phyloP scores from a whole-genome alignment of 1,140 invertebrate species.

The Pseudomyrmex pallidus region DNA sequence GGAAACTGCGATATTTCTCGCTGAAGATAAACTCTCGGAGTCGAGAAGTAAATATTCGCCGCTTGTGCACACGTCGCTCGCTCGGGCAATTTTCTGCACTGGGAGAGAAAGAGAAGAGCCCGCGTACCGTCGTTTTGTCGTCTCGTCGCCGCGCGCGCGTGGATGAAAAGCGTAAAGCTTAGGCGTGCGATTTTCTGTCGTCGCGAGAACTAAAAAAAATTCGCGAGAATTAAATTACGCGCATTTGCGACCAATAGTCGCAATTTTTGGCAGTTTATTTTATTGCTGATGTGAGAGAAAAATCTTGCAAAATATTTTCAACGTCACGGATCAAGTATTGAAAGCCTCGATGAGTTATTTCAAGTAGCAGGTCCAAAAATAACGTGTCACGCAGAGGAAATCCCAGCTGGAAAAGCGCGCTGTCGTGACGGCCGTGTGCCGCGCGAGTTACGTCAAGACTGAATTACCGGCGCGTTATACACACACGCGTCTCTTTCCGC shows the following conservation, averaged over 20 bases:
- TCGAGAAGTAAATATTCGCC: neutral
- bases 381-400: no score
- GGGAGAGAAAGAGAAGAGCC: neutral
- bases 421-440: neutral
- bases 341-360: no score
- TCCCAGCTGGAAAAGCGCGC: conserved; percentile 6
- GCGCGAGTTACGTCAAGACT: conserved; percentile 42
- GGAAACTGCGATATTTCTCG: neutral
- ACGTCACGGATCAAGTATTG: no score
- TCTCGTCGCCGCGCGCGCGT: conserved; percentile 35
- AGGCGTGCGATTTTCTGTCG: no score
- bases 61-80: neutral
- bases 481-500: conserved; percentile 51
- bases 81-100: conserved; percentile 23
- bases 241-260: no score
- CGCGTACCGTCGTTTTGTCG: conserved; percentile 43
- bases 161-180: conserved; percentile 5
- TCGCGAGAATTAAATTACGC: no score
- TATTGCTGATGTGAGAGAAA: no score
- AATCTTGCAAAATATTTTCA: no score
- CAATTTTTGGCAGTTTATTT: no score
- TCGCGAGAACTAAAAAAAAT: no score
- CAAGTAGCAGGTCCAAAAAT: no score
- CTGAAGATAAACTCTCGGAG: neutral
- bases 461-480: conserved; percentile 28